Evolutionary conservation across 1,140 invertebrate species (phyloP), one percentile per base, ranked within the genome.

Genomic region (Coenobita brevimanus): DNA sequence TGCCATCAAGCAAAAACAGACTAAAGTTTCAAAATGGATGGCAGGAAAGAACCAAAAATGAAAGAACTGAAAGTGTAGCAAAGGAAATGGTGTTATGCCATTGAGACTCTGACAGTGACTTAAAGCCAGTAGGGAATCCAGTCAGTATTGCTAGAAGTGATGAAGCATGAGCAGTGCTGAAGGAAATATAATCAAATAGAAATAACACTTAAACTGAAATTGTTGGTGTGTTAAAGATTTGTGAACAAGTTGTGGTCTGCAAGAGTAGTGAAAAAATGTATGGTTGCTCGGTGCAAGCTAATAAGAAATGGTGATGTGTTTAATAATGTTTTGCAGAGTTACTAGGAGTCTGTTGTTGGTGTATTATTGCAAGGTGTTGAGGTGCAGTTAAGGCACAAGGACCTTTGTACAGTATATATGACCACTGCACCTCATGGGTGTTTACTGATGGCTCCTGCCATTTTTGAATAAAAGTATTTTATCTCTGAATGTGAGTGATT

Each of bases 381-480:
- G 75, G 21, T 57, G 4, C 43, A 33, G 27, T 33, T 33, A 54
- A 15, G 50, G n/a, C 2, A 46, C 21, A 57, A 27, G n/a, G 43
- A 17, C 33, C 27, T 33, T 57, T n/a, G 24, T 57, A 33, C 21
- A 36, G 75, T 57, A 33, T 57, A 33, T n/a, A n/a, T n/a, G n/a
- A n/a, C n/a, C n/a, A n/a, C 24, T 79, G 75, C 50, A 57, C 36
- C 21, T 38, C 33, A 38, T 71, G 1, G 30, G 67, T 71, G 33
- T 71, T 62, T n/a, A 21, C 15, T 71, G 67, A 27, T 27, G 30
- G 30, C 64, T 69, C 0, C 64, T 13, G 64, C 64, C 67, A 27
- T 30, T 71, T 71, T 71, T 71, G 67, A 71, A 71, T 71, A 71
- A 71, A 71, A 71, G 41, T 71, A 71, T 71, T 71, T 71, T 71